Evolutionary conservation across 2,888 invertebrate species (phyloP), one percentile per base, ranked within the genome.

Genomic region (Phragmatobia fuliginosa): DNA sequence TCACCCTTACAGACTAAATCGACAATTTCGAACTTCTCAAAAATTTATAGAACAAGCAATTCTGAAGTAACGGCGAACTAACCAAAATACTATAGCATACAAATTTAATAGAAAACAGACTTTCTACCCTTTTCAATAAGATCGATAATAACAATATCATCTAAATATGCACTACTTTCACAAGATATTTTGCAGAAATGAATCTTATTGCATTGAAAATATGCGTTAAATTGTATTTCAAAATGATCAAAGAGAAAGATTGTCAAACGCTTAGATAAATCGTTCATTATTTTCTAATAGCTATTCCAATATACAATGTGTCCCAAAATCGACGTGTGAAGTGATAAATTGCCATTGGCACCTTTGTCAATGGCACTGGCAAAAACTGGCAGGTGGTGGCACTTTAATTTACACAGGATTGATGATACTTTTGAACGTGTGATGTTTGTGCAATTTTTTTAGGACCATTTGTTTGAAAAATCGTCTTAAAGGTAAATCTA

Each of bases 201-300:
- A 56, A 65, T 36, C 28, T 56, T 65, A 65, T 65, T 18, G 16
- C 28, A 21, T 38, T 56, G 28, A 18, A 8, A 11, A 56, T 65
- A 65, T 10, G 56, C 8, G 8, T 36, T 18, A 66, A 41, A 58
- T 16, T 66, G 33, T 1, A 33, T 52, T 33, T 25, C 25, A 16
- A 38, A 65, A 21, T 8, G 16, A 25, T 41, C 25, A 16, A 14
- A 58, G 31, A 59, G 90, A 71, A 91, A 92, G 90, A 90, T 89
- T 93, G 93, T 93, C 90, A 90, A 91, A 94, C 89, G 92, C 88
- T 85, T 84, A 80, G 85, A 87, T 87, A 88, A 90, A 88, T 88
- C 89, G 91, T 90, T 93, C 92, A 92, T 94, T 93, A 92, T 93
- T 86, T 88, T 89, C 88, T 94, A 94, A 94, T 94, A 56, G 65